Percentiles rank a stretch among this genome's conserved stretches.
phyloP scores from a whole-genome alignment of 1,140 invertebrate species.

The Apis laboriosa region DNA sequence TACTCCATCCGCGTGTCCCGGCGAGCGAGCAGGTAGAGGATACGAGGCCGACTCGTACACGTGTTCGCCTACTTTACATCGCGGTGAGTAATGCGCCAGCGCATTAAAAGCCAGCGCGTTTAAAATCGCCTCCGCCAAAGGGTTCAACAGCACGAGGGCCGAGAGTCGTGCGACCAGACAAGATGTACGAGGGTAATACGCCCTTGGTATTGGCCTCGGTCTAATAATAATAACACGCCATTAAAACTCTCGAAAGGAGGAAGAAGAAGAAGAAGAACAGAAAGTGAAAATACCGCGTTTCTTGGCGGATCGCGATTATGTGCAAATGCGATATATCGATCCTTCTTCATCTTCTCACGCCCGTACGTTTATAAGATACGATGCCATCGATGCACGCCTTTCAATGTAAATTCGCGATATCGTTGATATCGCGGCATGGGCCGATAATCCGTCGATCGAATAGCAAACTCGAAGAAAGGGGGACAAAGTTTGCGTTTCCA shows the following conservation, averaged over 20 bases:
- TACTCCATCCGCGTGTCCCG: slow-evolving; percentile 58
- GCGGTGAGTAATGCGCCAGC: slow-evolving; percentile 68
- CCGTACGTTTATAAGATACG: no score
- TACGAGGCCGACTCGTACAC: slow-evolving; percentile 58
- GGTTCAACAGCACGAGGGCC: slow-evolving; percentile 28
- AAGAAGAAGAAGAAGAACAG: no score
- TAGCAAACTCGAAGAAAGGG: not conserved
- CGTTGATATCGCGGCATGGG: not conserved
- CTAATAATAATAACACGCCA: slow-evolving; percentile 40
- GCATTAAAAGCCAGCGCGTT: slow-evolving; percentile 66
- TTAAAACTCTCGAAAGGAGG: slow-evolving; percentile 30
- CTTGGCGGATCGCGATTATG: slow-evolving; percentile 53
- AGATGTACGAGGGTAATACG: slow-evolving; percentile 53
- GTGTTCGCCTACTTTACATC: slow-evolving; percentile 71
- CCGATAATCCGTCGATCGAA: not conserved
- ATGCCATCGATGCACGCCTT: not conserved
- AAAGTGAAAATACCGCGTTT: slow-evolving; percentile 13
- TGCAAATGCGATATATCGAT: slow-evolving; percentile 30
- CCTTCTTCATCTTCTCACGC: not conserved
- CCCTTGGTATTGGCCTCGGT: not conserved
- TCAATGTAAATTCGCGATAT: slow-evolving; percentile 24
- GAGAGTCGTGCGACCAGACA: slow-evolving; percentile 42
- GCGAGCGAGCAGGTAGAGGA: slow-evolving; percentile 38
- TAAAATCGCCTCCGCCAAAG: slow-evolving; percentile 63
- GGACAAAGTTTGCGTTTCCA: no score